These are phyloP conservation scores for Drosophila neotestacea DNA, from an alignment of 2,888 invertebrate species.

Conservation along the genomic window DNA sequence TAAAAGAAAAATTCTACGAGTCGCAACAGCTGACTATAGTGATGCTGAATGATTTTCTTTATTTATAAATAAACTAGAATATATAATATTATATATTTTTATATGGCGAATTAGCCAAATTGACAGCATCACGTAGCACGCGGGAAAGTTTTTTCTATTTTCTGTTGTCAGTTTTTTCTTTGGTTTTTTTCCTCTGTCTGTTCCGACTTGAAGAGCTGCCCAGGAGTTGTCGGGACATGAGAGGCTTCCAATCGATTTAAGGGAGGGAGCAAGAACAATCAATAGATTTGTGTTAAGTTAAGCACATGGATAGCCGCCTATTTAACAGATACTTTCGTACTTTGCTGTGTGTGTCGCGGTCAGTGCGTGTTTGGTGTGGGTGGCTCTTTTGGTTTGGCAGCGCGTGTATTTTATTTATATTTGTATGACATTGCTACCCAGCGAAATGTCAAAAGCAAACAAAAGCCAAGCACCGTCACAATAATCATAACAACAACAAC, in stretches of 20 bases:
- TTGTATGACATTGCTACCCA: constrained; percentile 82
- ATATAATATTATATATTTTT: constrained; percentile 50
- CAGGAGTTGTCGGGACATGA: no score
- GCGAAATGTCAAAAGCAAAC: constrained; percentile 81
- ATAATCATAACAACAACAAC: constrained; percentile 40
- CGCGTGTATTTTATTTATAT: constrained; percentile 73
- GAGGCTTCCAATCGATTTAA: constrained; percentile 29
- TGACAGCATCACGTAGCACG: constrained; percentile 40
- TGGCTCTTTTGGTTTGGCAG: constrained; percentile 42
- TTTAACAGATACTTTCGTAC: constrained; percentile 31
- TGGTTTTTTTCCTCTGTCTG: constrained; percentile 7
- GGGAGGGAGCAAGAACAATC: constrained; percentile 32
- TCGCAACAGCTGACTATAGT: constrained; percentile 68
- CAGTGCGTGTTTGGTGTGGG: constrained; percentile 61
- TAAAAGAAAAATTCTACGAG: constrained; percentile 41
- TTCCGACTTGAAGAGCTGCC: constrained; percentile 1
- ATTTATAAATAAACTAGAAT: constrained; percentile 63
- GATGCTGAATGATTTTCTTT: constrained; percentile 44
- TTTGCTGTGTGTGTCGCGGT: constrained; percentile 38
- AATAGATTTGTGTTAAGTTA: constrained; percentile 27
- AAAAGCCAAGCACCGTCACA: constrained; percentile 60
- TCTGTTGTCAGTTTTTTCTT: constrained; percentile 3
- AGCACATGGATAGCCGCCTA: constrained; percentile 25
- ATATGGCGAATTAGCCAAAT: constrained; percentile 58
- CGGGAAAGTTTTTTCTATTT: constrained; percentile 14